A percentile compares a stretch with the other conserved stretches of the same genome.
phyloP scores from a whole-genome alignment of 64 coral and sea anemone genomes.

The Pachyseris speciosa region DNA sequence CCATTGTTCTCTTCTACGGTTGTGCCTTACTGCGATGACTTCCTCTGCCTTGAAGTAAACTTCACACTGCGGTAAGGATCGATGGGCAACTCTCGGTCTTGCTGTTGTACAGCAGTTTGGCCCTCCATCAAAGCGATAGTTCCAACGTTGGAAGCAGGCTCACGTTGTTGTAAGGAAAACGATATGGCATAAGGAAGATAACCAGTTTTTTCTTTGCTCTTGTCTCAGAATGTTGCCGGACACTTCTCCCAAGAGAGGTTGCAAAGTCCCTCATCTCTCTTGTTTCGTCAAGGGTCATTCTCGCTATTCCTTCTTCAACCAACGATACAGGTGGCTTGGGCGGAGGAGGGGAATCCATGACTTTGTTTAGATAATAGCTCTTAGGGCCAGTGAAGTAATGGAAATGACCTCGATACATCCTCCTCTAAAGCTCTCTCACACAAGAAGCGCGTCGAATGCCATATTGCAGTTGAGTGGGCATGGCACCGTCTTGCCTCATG shows the following conservation, averaged over 20 bases:
- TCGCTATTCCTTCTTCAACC: background rate
- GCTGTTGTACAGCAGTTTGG: background rate
- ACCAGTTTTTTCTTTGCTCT: slow-evolving; percentile 33
- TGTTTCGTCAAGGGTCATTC: slow-evolving; percentile 21
- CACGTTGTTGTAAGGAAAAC: background rate
- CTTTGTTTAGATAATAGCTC: slow-evolving; percentile 66
- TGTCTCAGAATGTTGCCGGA: slow-evolving; percentile 18
- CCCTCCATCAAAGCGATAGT: background rate
- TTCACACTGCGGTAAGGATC: background rate
- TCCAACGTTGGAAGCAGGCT: background rate
- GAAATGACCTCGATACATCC: slow-evolving; percentile 52
- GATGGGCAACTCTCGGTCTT: background rate
- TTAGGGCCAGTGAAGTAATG: slow-evolving; percentile 62
- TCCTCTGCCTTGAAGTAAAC: slow-evolving; percentile 31
- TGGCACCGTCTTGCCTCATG: slow-evolving; percentile 48
- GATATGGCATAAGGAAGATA: slow-evolving; percentile 12
- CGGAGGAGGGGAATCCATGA: slow-evolving; percentile 44
- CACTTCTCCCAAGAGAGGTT: slow-evolving; percentile 4
- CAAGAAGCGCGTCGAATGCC: slow-evolving; percentile 46
- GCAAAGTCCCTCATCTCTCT: slow-evolving; percentile 45
- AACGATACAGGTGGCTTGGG: background rate
- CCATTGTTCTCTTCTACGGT: slow-evolving; percentile 26
- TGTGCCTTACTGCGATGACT: slow-evolving; percentile 47
- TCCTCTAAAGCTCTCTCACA: slow-evolving; percentile 49
- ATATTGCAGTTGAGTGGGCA: slow-evolving; percentile 56